Evolutionary conservation across 2,888 invertebrate genomes (phyloP).

Genomic region (Apotomis betuletana): DNA sequence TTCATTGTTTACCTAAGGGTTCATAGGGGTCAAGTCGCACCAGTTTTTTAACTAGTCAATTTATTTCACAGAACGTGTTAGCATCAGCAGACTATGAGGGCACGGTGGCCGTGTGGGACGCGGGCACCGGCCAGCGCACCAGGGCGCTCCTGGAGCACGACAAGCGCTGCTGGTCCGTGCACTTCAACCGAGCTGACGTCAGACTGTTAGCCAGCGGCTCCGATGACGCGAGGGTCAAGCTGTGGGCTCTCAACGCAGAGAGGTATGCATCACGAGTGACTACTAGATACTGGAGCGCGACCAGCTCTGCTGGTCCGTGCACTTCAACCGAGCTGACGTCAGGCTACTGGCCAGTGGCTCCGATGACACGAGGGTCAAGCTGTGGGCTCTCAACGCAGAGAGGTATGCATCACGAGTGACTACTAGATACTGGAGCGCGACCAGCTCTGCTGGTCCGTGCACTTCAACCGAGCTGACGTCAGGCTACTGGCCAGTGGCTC

Average conservation of each 20-base stretch:
- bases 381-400: slow-evolving; percentile 95
- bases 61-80: slow-evolving; percentile 81
- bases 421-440: slow-evolving; percentile 89
- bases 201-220: slow-evolving; percentile 93
- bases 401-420: slow-evolving; percentile 62
- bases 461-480: slow-evolving; percentile 96
- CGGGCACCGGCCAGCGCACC: slow-evolving; percentile 88
- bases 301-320: slow-evolving; percentile 97
- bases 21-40: too few species aligned
- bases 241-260: slow-evolving; percentile 95
- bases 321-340: slow-evolving; percentile 96
- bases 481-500: slow-evolving; percentile 93
- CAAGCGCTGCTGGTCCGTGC: slow-evolving; percentile 97
- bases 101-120: slow-evolving; percentile 96
- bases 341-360: slow-evolving; percentile 93
- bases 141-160: slow-evolving; percentile 92
- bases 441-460: slow-evolving; percentile 97
- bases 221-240: slow-evolving; percentile 95
- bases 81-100: slow-evolving; percentile 98
- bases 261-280: slow-evolving; percentile 62
- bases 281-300: slow-evolving; percentile 89
- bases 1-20: too few species aligned
- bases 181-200: slow-evolving; percentile 96
- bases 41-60: too few species aligned
- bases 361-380: slow-evolving; percentile 95